Evolutionary conservation across 2,888 invertebrate genomes (phyloP).

Genomic region (Synanthedon tipuliformis): DNA sequence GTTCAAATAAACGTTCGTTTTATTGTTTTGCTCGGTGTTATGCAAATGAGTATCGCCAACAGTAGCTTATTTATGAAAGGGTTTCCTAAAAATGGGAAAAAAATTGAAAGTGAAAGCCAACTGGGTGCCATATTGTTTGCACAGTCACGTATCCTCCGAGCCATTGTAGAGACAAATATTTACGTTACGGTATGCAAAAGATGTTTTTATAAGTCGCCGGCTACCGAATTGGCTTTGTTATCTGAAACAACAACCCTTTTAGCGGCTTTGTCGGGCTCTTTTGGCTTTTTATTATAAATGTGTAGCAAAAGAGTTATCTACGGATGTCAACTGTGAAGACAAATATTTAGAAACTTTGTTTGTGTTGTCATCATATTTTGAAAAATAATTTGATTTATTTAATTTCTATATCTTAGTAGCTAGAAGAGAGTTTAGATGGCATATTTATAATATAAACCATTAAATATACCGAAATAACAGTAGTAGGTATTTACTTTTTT

Average conservation of each 20-base stretch:
- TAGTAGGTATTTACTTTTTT: too few species aligned
- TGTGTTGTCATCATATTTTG: too few species aligned
- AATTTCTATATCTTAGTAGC: too few species aligned
- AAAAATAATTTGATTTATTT: too few species aligned
- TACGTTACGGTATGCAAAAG: conserved; percentile 62
- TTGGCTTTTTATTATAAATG: conserved; percentile 23
- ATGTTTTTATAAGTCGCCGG: conserved; percentile 45
- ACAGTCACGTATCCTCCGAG: conserved; percentile 47
- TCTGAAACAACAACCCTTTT: conserved; percentile 55
- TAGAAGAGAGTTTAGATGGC: too few species aligned
- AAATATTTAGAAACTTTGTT: too few species aligned
- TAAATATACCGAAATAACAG: too few species aligned
- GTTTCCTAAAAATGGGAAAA: conserved; percentile 48
- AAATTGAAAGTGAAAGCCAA: conserved; percentile 47
- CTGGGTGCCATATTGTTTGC: conserved; percentile 49
- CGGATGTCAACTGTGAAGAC: too few species aligned
- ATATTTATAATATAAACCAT: too few species aligned
- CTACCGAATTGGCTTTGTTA: conserved; percentile 62
- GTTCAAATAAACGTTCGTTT: conserved; percentile 46
- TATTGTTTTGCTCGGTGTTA: conserved; percentile 58
- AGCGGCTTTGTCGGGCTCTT: conserved; percentile 36
- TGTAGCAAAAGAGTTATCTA: not conserved
- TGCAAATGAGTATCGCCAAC: conserved; percentile 55
- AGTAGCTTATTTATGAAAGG: conserved; percentile 57
- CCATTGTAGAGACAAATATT: conserved; percentile 61